Evolutionary conservation across 1,140 invertebrate genomes (phyloP).

Genomic region (Drosophila pallidifrons): DNA sequence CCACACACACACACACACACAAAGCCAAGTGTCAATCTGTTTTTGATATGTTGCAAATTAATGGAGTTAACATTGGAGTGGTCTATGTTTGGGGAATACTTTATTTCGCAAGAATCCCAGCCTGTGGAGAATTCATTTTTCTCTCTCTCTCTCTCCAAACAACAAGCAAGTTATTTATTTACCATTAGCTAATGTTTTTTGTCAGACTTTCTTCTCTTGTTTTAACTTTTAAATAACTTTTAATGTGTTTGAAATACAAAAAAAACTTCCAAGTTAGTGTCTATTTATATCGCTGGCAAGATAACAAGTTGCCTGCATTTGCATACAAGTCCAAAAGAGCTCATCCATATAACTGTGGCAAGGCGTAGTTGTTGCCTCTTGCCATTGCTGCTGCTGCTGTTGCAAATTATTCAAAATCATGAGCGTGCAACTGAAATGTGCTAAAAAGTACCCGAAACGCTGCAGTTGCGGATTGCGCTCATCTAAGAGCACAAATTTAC

Average conservation of each 20-base stretch:
- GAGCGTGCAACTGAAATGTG: conserved; percentile 30
- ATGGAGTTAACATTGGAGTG: conserved; percentile 61
- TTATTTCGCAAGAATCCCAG: not conserved
- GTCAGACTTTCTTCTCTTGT: not conserved
- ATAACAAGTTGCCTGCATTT: conserved; percentile 19
- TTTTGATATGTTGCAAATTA: conserved; percentile 68
- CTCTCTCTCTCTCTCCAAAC: not conserved
- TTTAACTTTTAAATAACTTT: conserved; percentile 14
- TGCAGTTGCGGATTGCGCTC: not conserved
- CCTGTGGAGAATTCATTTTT: not conserved
- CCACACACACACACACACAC: not conserved
- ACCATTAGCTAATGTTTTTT: conserved; percentile 20
- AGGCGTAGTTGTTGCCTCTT: not conserved
- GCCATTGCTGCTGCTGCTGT: conserved; percentile 15
- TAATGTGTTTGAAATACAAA: not conserved
- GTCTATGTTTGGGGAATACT: conserved; percentile 4
- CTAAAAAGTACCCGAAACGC: not conserved
- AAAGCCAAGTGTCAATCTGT: conserved; percentile 65
- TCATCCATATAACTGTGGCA: conserved; percentile 3
- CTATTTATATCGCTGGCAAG: conserved; percentile 5
- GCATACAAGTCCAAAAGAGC: conserved; percentile 5
- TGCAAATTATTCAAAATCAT: conserved; percentile 46
- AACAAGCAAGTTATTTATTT: conserved; percentile 11
- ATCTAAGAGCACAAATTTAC: no score
- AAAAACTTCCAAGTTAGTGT: conserved; percentile 22